These are phyloP conservation scores for Cynoglossus semilaevis DNA, from an alignment of 2,113 vertebrate species.

Conservation along the genomic window DNA sequence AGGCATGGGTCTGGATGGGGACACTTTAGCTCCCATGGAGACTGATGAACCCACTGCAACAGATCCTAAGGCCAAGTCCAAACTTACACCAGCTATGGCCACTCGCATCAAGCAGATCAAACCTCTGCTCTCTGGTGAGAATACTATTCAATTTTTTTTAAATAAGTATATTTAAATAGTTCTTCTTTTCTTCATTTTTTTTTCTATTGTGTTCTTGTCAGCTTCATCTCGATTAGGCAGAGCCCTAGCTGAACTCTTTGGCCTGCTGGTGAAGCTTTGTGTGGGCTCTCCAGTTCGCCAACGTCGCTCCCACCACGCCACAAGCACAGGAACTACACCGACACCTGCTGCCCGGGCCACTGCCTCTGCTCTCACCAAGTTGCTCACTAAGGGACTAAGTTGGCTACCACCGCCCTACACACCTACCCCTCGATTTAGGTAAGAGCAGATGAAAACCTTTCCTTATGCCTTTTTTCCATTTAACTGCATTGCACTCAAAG, in stretches of 20 bases:
- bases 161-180: background rate
- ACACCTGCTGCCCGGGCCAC: conserved; percentile 90
- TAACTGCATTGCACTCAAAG: background rate
- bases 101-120: conserved; percentile 95
- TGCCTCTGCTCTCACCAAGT: conserved; percentile 89
- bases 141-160: background rate
- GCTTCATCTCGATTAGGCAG: conserved; percentile 89
- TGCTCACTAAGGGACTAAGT: conserved; percentile 91
- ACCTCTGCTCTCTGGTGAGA: conserved; percentile 87
- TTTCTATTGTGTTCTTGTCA: conserved; percentile 47
- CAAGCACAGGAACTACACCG: conserved; percentile 88
- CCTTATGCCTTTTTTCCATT: background rate
- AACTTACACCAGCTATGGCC: conserved; percentile 93
- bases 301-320: conserved; percentile 88
- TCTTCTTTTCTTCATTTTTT: background rate
- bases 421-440: conserved; percentile 93
- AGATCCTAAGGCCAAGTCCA: conserved; percentile 88
- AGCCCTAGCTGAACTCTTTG: conserved; percentile 90
- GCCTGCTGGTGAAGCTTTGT: conserved; percentile 89
- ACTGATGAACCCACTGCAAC: conserved; percentile 87
- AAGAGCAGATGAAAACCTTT: conserved; percentile 1
- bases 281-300: conserved; percentile 92
- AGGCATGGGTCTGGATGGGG: conserved; percentile 89
- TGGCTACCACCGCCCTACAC: conserved; percentile 94
- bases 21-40: conserved; percentile 90